These are phyloP conservation scores for Felis chaus DNA, from an alignment of 2,113 vertebrate genomes.

Conservation along the genomic window DNA sequence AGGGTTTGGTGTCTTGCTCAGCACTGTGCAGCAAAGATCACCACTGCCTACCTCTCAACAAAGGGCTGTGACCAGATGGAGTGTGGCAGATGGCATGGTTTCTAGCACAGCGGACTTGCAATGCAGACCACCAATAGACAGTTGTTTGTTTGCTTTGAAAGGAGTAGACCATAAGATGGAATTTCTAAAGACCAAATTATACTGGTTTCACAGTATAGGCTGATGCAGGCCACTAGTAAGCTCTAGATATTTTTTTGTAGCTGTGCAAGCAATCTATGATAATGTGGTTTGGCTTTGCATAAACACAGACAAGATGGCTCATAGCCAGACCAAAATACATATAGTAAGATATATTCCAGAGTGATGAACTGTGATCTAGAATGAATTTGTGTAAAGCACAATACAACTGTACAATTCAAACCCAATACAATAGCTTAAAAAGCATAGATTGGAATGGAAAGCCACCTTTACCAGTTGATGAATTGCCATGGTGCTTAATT, in stretches of 20 bases:
- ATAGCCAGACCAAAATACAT: neutral
- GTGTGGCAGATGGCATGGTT: neutral
- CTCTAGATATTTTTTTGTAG: neutral
- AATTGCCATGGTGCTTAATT: neutral
- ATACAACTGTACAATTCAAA: neutral
- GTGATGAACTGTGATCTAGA: neutral
- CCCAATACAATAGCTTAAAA: neutral
- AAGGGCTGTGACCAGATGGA: neutral
- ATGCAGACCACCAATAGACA: neutral
- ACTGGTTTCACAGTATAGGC: neutral
- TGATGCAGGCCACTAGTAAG: neutral
- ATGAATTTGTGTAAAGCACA: neutral
- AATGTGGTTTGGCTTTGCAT: neutral
- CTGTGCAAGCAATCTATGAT: neutral
- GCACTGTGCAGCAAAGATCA: neutral
- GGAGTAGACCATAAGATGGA: neutral
- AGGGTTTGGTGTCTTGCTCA: neutral
- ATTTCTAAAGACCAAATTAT: neutral
- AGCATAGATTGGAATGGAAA: neutral
- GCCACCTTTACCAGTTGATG: neutral
- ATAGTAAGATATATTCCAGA: neutral
- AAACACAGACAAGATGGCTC: conserved; percentile 26
- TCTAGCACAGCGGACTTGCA: neutral
- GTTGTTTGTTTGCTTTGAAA: neutral
- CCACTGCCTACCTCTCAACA: neutral